Percentiles rank a stretch among this genome's conserved stretches.
Conservation (phyloP, 64 coral and sea anemone genomes). For the Montipora cactus region DNA sequence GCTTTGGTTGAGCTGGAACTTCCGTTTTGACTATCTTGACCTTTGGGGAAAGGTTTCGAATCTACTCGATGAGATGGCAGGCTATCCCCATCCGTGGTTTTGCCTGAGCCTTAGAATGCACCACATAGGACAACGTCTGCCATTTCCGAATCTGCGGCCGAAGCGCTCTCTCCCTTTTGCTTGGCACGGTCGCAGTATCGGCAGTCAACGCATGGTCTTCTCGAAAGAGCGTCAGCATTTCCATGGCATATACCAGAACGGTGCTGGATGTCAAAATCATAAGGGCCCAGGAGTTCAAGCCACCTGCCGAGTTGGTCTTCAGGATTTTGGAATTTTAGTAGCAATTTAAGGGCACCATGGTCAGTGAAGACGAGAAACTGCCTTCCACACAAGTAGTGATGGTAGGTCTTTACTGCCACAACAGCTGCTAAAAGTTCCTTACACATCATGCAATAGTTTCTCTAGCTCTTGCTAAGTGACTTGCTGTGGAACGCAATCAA, state of each 20-base stretch:
- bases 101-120: background rate
- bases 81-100: background rate
- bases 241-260: background rate
- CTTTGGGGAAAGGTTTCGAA: too few species aligned
- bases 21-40: background rate
- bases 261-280: background rate
- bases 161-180: background rate
- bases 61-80: too few species aligned
- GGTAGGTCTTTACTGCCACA: background rate
- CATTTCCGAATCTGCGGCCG: background rate
- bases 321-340: too few species aligned
- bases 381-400: slow-evolving; percentile 34
- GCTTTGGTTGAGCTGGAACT: background rate
- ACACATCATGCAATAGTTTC: background rate
- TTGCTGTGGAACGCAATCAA: too few species aligned
- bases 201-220: slow-evolving; percentile 27
- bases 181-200: background rate
- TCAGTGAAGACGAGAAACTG: background rate
- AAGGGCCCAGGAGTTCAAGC: slow-evolving; percentile 14
- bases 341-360: too few species aligned
- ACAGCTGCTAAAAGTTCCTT: background rate
- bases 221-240: slow-evolving; percentile 46
- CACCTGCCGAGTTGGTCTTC: slow-evolving; percentile 36
- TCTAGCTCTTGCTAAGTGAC: background rate
- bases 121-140: background rate